Evolutionary conservation across 2,888 invertebrate genomes (phyloP).

Genomic region (Steromphala cineraria): DNA sequence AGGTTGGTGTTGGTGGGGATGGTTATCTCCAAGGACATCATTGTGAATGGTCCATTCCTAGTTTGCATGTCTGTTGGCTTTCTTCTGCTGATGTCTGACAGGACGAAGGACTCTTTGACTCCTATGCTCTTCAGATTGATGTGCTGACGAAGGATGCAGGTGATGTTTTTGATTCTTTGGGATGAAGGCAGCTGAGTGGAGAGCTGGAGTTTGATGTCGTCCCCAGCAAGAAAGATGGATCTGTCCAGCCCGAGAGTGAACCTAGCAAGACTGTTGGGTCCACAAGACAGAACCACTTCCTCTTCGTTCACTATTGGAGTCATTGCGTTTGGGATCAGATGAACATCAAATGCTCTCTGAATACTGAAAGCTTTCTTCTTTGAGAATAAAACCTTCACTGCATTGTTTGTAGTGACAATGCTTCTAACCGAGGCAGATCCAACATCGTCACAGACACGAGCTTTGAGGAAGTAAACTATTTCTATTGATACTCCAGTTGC

Average conservation of each 20-base stretch:
- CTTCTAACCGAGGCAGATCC: slow-evolving; percentile 43
- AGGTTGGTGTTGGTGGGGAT: slow-evolving; percentile 61
- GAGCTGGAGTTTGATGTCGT: slow-evolving; percentile 59
- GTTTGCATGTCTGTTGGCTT: slow-evolving; percentile 41
- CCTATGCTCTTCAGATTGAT: slow-evolving; percentile 42
- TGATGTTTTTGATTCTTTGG: slow-evolving; percentile 54
- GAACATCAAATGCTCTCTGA: slow-evolving; percentile 57
- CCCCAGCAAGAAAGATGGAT: slow-evolving; percentile 65
- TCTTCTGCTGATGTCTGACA: slow-evolving; percentile 46
- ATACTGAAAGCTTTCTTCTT: slow-evolving; percentile 56
- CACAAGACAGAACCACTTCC: slow-evolving; percentile 56
- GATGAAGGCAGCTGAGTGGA: slow-evolving; percentile 42
- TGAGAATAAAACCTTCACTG: slow-evolving; percentile 59
- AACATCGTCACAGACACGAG: slow-evolving; percentile 65
- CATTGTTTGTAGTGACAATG: slow-evolving; percentile 47
- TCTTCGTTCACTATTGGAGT: slow-evolving; percentile 62
- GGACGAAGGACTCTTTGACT: slow-evolving; percentile 40
- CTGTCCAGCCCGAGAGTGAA: slow-evolving; percentile 58
- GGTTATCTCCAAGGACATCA: slow-evolving; percentile 50
- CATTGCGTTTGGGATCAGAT: slow-evolving; percentile 55
- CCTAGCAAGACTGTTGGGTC: slow-evolving; percentile 38
- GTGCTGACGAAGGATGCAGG: slow-evolving; percentile 52
- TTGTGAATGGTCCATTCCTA: neutral
- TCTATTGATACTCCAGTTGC: slow-evolving; percentile 58
- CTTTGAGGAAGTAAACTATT: slow-evolving; percentile 60